phyloP scores from a whole-genome alignment of 2,888 invertebrate species.

The Cynaeus angustus region DNA sequence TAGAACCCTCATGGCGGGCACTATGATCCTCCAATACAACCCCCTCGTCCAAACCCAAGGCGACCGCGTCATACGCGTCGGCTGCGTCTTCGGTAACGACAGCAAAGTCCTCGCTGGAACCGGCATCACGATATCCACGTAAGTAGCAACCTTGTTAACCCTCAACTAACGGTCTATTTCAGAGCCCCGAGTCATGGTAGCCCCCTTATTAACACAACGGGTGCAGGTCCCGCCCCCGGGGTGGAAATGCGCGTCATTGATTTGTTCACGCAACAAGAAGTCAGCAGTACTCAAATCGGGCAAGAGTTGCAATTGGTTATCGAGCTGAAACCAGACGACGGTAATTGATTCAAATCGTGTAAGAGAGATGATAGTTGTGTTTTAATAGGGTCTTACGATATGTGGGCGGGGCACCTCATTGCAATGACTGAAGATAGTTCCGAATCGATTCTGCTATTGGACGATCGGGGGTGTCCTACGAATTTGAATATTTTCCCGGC shows the following conservation, averaged over 20 bases:
- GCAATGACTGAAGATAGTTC: slow-evolving; percentile 85
- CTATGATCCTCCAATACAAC: slow-evolving; percentile 88
- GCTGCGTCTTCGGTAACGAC: slow-evolving; percentile 79
- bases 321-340: slow-evolving; percentile 68
- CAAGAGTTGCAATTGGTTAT: slow-evolving; percentile 80
- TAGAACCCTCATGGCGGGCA: slow-evolving; percentile 85
- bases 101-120: slow-evolving; percentile 74
- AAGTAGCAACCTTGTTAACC: slow-evolving; percentile 62
- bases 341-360: slow-evolving; percentile 5
- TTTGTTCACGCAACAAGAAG: slow-evolving; percentile 74
- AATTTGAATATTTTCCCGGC: slow-evolving; percentile 76
- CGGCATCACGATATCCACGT: slow-evolving; percentile 76
- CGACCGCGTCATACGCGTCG: slow-evolving; percentile 86
- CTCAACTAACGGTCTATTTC: slow-evolving; percentile 18
- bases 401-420: slow-evolving; percentile 85
- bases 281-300: slow-evolving; percentile 80
- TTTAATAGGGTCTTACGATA: slow-evolving; percentile 72
- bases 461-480: slow-evolving; percentile 87
- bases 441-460: slow-evolving; percentile 83
- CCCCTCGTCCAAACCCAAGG: slow-evolving; percentile 89
- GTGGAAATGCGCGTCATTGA: slow-evolving; percentile 77
- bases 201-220: slow-evolving; percentile 70
- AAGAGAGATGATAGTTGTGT: not conserved
- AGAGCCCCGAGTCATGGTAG: slow-evolving; percentile 72
- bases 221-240: slow-evolving; percentile 70